Evolutionary conservation across 1,140 invertebrate genomes (phyloP).

Genomic region (Augochlora pura): DNA sequence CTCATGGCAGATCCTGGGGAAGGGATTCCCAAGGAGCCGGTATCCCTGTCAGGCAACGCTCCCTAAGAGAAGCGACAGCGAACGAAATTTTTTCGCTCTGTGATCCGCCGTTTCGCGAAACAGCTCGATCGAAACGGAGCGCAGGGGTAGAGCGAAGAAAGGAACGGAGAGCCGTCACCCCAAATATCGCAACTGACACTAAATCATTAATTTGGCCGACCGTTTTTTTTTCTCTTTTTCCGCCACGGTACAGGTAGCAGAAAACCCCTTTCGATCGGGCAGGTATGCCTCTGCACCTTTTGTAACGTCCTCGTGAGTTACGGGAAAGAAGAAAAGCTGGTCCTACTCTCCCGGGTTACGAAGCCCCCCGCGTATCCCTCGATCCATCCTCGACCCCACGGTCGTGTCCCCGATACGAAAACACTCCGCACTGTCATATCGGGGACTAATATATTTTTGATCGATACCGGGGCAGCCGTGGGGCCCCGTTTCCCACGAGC

Average conservation of each 20-base stretch:
- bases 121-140: slow-evolving; percentile 53
- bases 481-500: slow-evolving; percentile 75
- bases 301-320: slow-evolving; percentile 53
- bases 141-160: slow-evolving; percentile 30
- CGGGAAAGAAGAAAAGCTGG: slow-evolving; percentile 55
- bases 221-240: slow-evolving; percentile 60
- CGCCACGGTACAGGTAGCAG: slow-evolving; percentile 72
- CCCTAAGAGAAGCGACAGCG: not conserved
- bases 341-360: slow-evolving; percentile 28
- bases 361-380: slow-evolving; percentile 5
- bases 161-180: slow-evolving; percentile 60
- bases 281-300: slow-evolving; percentile 70
- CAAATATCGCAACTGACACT: slow-evolving; percentile 74
- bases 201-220: slow-evolving; percentile 79
- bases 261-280: slow-evolving; percentile 70
- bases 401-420: slow-evolving; percentile 65
- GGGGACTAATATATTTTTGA: slow-evolving; percentile 81
- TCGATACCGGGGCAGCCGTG: slow-evolving; percentile 73
- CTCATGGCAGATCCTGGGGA: slow-evolving; percentile 2
- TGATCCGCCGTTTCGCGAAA: slow-evolving; percentile 49
- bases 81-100: slow-evolving; percentile 19
- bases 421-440: slow-evolving; percentile 80
- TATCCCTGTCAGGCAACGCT: slow-evolving; percentile 9
- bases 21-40: slow-evolving; percentile 46
- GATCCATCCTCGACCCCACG: slow-evolving; percentile 42